These are phyloP conservation scores for Ovis canadensis DNA, from an alignment of 2,113 vertebrate genomes.

Conservation along the genomic window DNA sequence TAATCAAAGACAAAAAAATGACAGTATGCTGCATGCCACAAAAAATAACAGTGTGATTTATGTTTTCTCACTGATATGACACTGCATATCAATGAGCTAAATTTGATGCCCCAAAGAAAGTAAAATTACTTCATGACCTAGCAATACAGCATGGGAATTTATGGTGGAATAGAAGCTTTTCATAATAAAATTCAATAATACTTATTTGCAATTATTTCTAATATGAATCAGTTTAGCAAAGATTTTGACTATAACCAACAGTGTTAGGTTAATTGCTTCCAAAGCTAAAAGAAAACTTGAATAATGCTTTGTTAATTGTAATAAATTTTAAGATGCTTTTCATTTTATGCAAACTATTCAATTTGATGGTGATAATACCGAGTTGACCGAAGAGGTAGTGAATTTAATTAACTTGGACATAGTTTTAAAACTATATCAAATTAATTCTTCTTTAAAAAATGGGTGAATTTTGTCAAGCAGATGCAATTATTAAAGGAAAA, in stretches of 20 bases:
- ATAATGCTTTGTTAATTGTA: background rate
- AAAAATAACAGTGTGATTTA: slow-evolving; percentile 25
- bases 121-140: background rate
- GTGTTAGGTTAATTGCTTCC: background rate
- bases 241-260: background rate
- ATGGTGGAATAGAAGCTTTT: background rate
- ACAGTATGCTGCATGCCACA: background rate
- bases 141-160: background rate
- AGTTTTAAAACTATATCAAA: slow-evolving; percentile 18
- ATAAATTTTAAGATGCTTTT: background rate
- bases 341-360: background rate
- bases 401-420: background rate
- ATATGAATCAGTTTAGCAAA: background rate
- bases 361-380: background rate
- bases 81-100: slow-evolving; percentile 41
- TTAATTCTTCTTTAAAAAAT: background rate
- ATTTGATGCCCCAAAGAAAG: background rate
- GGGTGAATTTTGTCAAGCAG: background rate
- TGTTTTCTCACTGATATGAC: slow-evolving; percentile 45
- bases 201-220: slow-evolving; percentile 13
- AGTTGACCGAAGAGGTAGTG: background rate
- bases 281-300: background rate
- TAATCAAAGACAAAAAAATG: slow-evolving; percentile 38
- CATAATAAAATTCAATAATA: background rate
- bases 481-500: background rate